Base-by-base conservation (phyloP, 2,888 invertebrate genomes). In the Scrobipalpa costella region DNA sequence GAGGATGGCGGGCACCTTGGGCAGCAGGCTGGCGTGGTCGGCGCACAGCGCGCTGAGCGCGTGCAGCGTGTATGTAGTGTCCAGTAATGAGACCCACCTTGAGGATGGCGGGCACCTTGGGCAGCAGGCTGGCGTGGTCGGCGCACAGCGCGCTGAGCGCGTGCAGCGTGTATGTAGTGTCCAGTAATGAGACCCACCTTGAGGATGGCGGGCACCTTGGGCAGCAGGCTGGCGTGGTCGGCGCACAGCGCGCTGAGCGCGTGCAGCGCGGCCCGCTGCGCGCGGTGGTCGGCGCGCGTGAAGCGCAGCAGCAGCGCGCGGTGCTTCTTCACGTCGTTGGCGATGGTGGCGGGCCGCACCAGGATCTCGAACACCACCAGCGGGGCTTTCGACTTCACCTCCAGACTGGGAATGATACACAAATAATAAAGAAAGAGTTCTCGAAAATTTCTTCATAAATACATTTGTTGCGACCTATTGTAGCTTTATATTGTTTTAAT, bases 81-180 rank as follows among this genome's bases (percentile, higher is more conserved):
- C 2, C 27, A 2, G 2, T 27, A 27, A 5, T 21, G 7, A 21
- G 19, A 0, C 50, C 2, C 21, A n/a, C 94, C 93, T 98, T 98
- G 72, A 98, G 93, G 74, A 98, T 95, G 81, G 95, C 95, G 71
- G 97, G 94, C 74, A 98, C 97, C 85, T 98, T 98, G 65, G 95
- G 93, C 93, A 99, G 94, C 74, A 99, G 93, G 62, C 92, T 88
- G 67, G 94, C 94, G 87, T 97, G 95, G 71, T 96, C 91, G 64
- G 95, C 96, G 72, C 98, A 96, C 60, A 99, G 94, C 84, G 98
- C 98, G 81, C 99, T 99, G 78, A 99, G 94, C 64, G 98, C 99
- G 77, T 98, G 97, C 75, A 99, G 94, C 73, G 99, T 27, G 27
- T 27, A 27, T 3, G 27, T 27, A 27, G n/a, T 27, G 27, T 3